Evolutionary conservation across 2,113 vertebrate species (phyloP), one percentile per base, ranked within the genome.

Genomic region (Cyprinodon tularosa): DNA sequence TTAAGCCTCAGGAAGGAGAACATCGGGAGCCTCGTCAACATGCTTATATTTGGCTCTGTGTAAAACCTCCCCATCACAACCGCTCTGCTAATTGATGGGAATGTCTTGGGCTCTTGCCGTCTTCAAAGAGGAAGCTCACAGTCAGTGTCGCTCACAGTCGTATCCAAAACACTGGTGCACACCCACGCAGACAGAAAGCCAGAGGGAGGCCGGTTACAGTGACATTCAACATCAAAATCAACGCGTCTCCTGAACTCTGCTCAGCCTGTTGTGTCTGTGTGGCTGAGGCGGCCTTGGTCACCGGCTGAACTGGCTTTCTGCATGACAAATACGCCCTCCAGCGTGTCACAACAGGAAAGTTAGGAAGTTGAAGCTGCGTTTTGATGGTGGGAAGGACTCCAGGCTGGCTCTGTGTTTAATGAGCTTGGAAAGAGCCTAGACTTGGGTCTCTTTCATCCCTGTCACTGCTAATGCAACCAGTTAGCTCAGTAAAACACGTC

Each of bases 351-450:
- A 39, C 61, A 22, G 42, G 75, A 20, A 22, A 66, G 38, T 63
- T 20, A 38, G 66, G 62, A 60, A 38, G 45, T 77, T 77, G 47
- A 66, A 53, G 40, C 12, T 4, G 62, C 70, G 67, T 85, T 45
- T 44, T 61, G 12, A 2, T 60, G 79, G 85, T 78, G 40, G 7
- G 3, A 36, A 37, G 75, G 74, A 62, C 84, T 87, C 71, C 65
- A 62, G 81, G 86, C 81, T 74, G 82, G 47, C 72, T 85, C 74
- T 84, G 72, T 69, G 73, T 78, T 84, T 90, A 87, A 89, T 88
- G 74, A 88, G 90, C 83, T 87, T 82, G 80, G 82, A 88, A 78
- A 65, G 3, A 67, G 71, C 86, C 77, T 69, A 83, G 78, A 74
- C 73, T 76, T 74, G 48, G 68, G 73, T 79, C 64, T 74, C 74